Base-by-base conservation (phyloP, 2,113 vertebrate species). In the Gila orcuttii region DNA sequence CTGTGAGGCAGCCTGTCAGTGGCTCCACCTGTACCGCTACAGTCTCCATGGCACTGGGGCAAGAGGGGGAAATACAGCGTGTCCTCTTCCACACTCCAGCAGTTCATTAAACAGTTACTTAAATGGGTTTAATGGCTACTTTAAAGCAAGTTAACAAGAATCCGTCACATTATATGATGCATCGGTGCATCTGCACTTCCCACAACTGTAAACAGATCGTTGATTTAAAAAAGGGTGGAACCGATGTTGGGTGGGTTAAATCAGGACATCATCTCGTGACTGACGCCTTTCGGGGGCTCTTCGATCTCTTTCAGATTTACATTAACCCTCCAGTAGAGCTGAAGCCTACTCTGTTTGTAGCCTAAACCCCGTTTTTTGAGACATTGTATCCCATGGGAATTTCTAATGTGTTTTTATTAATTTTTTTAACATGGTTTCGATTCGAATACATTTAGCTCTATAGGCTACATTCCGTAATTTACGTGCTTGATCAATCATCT, bases 1-100 rank as follows among this genome's bases (percentile, higher is more conserved):
- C 90, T 31, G n/a, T n/a, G 33, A 59, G 82, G 89, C 89, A 92
- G 93, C 96, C 95, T 95, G 96, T 94, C 91, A 91, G 88, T 86
- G 88, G 87, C 91, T 93, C 90, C 93, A 91, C 94, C 95, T 95
- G 95, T 94, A 92, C 95, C 94, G 90, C 91, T 92, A 90, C 92
- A 92, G 93, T 94, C 93, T 91, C 93, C 93, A 94, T 93, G 88
- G 87, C 86, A 86, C 25, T 84, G 85, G 85, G 82, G 82, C 86
- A 86, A 83, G 62, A 84, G 47, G 82, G 87, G 66, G 75, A 71
- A 79, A 87, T 68, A 77, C 36, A 68, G 36, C 42, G 11, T 57
- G 31, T 42, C 31, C 36, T 42, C 42, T 77, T 45, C 25, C 80
- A 82, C 17, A 68, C 62, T n/a, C 42, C 36, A 75, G 66, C 71